Evolutionary conservation across 2,888 invertebrate genomes (phyloP).

Genomic region (Drosophila formosana): DNA sequence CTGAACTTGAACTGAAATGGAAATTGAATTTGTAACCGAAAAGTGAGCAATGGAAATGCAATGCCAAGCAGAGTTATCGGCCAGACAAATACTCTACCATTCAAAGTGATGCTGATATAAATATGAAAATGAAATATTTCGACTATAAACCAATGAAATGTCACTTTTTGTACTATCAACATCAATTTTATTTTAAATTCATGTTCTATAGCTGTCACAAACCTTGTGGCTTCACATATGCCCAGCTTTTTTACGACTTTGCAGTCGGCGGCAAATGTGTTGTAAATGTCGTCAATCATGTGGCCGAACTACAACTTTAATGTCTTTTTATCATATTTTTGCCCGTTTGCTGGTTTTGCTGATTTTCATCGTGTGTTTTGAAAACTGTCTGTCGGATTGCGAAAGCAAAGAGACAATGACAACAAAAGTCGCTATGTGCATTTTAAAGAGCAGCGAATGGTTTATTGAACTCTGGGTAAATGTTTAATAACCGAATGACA

Average conservation of each 20-base stretch:
- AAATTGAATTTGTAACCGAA: conserved; percentile 23
- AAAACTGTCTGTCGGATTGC: conserved; percentile 30
- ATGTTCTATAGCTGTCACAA: background rate
- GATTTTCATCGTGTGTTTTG: conserved; percentile 25
- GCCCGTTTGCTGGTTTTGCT: conserved; percentile 22
- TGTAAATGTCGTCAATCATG: conserved; percentile 19
- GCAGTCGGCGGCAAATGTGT: conserved; percentile 1
- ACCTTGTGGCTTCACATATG: background rate
- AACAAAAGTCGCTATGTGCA: conserved; percentile 28
- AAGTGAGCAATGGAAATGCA: conserved; percentile 1
- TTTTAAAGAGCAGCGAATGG: conserved; percentile 43
- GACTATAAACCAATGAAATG: too few species aligned
- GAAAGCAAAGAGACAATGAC: conserved; percentile 32
- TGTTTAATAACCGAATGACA: conserved; percentile 21
- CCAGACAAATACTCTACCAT: conserved; percentile 16
- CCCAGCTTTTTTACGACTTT: background rate
- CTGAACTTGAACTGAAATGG: conserved; percentile 33
- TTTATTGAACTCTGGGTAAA: conserved; percentile 59
- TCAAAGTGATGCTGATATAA: background rate
- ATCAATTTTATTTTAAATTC: background rate
- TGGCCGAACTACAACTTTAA: conserved; percentile 32
- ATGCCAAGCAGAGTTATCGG: background rate
- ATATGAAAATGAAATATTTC: background rate
- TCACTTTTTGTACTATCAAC: background rate
- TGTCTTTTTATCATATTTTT: conserved; percentile 35